Evolutionary conservation across 2,888 invertebrate species (phyloP).

Genomic region (Trichopria drosophilae): DNA sequence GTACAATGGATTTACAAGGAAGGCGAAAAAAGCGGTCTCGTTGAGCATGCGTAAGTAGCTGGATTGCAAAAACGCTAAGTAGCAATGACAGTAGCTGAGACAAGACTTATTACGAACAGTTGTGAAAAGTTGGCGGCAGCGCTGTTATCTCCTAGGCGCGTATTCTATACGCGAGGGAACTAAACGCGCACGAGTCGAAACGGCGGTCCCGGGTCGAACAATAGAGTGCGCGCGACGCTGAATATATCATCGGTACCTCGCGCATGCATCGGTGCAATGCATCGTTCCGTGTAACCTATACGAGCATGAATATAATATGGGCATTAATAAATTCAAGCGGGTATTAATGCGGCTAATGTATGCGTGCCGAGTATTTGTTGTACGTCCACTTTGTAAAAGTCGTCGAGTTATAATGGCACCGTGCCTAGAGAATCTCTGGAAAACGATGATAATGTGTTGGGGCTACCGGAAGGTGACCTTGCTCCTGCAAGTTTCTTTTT

Average conservation of each 20-base stretch:
- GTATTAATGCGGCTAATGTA: slow-evolving; percentile 57
- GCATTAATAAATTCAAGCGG: slow-evolving; percentile 55
- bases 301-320: slow-evolving; percentile 54
- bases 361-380: slow-evolving; percentile 53
- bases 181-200: no score
- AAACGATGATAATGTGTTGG: slow-evolving; percentile 26
- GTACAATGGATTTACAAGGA: no score
- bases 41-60: no score
- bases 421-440: slow-evolving; percentile 32
- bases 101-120: no score
- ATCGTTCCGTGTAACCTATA: slow-evolving; percentile 32
- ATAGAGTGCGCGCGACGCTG: slow-evolving; percentile 49
- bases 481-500: no score
- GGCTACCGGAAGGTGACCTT: slow-evolving; percentile 12
- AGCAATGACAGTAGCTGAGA: no score
- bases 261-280: slow-evolving; percentile 33
- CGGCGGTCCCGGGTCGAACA: no score
- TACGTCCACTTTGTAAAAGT: slow-evolving; percentile 50
- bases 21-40: no score
- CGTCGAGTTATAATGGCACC: slow-evolving; percentile 40
- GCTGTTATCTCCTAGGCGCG: no score
- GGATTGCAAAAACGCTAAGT: no score
- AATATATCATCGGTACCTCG: slow-evolving; percentile 49
- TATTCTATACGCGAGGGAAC: no score
- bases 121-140: no score